phyloP scores from a whole-genome alignment of 2,797 vertebrate species.

The Hippoglossus hippoglossus region DNA sequence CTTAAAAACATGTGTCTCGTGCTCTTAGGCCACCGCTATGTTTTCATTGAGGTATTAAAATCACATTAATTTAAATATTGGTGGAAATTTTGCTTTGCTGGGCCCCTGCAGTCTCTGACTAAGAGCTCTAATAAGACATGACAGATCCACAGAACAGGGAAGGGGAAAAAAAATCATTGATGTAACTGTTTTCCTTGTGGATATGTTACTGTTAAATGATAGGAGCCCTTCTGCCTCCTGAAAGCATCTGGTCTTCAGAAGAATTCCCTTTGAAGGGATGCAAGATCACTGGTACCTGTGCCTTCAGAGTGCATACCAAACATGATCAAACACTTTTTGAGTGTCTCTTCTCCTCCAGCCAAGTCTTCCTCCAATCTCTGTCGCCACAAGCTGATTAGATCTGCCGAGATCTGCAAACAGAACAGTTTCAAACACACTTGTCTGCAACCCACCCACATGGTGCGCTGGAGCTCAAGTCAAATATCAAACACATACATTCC shows the following conservation, averaged over 20 bases:
- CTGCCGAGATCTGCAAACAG: constrained; percentile 69
- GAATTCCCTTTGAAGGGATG: constrained; percentile 70
- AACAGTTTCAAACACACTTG: constrained; percentile 72
- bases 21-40: constrained; percentile 34
- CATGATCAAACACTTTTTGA: constrained; percentile 73
- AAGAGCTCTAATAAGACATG: constrained; percentile 6
- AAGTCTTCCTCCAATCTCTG: constrained; percentile 70
- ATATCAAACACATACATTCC: constrained; percentile 72
- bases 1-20: constrained; percentile 40
- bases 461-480: constrained; percentile 56
- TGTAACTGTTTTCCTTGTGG: constrained; percentile 37
- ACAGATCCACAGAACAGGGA: constrained; percentile 13
- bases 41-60: constrained; percentile 66
- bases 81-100: constrained; percentile 42
- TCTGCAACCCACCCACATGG: constrained; percentile 69
- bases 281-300: constrained; percentile 73
- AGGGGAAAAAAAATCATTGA: constrained; percentile 13
- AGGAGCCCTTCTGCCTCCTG: constrained; percentile 39
- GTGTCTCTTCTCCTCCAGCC: constrained; percentile 64
- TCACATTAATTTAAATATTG: constrained; percentile 65
- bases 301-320: constrained; percentile 69
- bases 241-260: constrained; percentile 62
- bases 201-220: constrained; percentile 47
- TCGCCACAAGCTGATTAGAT: constrained; percentile 76
- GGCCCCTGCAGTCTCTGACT: neutral